phyloP scores from a whole-genome alignment of 1,140 invertebrate genomes.

The Achatina immaculata region DNA sequence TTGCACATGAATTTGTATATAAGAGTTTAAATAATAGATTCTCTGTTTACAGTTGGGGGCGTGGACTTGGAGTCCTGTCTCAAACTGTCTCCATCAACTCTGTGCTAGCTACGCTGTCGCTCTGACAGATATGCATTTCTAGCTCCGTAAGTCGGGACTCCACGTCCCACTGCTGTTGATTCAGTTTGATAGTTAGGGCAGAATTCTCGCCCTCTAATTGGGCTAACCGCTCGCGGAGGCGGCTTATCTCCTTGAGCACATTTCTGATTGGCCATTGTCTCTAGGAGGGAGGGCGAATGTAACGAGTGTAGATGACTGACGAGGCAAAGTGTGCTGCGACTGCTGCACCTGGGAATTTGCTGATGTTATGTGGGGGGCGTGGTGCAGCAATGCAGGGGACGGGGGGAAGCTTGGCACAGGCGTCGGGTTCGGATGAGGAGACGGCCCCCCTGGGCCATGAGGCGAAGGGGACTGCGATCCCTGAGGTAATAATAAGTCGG shows the following conservation, averaged over 20 bases:
- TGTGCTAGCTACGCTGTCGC: conserved; percentile 63
- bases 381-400: conserved; percentile 22
- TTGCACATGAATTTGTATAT: no score
- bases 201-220: conserved; percentile 94
- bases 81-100: conserved; percentile 55
- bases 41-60: conserved; percentile 57
- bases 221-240: conserved; percentile 88
- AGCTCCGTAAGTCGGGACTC: conserved; percentile 95
- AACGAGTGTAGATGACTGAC: conserved; percentile 23
- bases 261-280: conserved; percentile 37
- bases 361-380: conserved; percentile 22
- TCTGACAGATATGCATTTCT: conserved; percentile 95
- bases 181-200: conserved; percentile 90
- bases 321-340: conserved; percentile 15
- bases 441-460: not conserved
- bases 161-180: conserved; percentile 95
- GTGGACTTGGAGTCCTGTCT: conserved; percentile 24
- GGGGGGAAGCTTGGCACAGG: conserved; percentile 13
- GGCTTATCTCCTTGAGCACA: conserved; percentile 47
- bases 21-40: conserved; percentile 66
- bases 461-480: conserved; percentile 1
- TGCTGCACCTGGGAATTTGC: conserved; percentile 3
- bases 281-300: conserved; percentile 37
- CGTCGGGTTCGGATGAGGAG: not conserved
- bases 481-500: conserved; percentile 26